Base-by-base conservation (phyloP, 2,888 invertebrate genomes). In the Argyra leucocephala region DNA sequence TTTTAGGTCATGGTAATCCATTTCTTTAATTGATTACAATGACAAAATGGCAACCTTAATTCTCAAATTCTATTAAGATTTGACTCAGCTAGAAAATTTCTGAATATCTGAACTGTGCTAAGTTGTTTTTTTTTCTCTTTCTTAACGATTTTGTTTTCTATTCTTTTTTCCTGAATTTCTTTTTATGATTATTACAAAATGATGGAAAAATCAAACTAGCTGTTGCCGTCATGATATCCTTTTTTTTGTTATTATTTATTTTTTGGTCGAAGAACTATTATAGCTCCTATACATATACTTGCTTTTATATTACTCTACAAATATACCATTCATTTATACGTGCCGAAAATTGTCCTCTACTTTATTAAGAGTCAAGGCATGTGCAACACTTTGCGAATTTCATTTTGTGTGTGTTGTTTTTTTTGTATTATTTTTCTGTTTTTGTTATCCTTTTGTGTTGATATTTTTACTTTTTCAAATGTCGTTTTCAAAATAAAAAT, bases 351-450 rank as follows among this genome's bases (percentile, higher is more conserved):
- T 22, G 58, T 58, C 58, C 58, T 58, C 22, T 58, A 22, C 22
- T 58, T 12, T 22, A 58, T 59, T 59, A 59, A 23, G 23, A 59
- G 59, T 59, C 59, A 59, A 23, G 59, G 23, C 59, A 59, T 59
- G 59, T 59, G 59, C 59, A 59, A 59, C 59, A 59, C 59, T 59
- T 59, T 59, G 59, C 59, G 23, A 22, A 57, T 3, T 7, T n/a
- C 5, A n/a, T 57, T 21, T 57, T 57, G 21, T 58, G 22, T 22
- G 9, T 22, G 9, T 58, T 58, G 31, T 31, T 31, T 31, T 31
- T 31, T 31, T 31, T 31, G 31, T 5, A 18, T 2, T 48, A 15
- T n/a, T 48, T 18, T 18, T 5, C 18, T 48, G 7, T 48, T 18
- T 2, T 48, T 18, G 9, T 9, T n/a, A 18, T 9, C 18, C 31